Evolutionary conservation across 1,140 invertebrate genomes (phyloP).

Genomic region (Fopius arisanus): DNA sequence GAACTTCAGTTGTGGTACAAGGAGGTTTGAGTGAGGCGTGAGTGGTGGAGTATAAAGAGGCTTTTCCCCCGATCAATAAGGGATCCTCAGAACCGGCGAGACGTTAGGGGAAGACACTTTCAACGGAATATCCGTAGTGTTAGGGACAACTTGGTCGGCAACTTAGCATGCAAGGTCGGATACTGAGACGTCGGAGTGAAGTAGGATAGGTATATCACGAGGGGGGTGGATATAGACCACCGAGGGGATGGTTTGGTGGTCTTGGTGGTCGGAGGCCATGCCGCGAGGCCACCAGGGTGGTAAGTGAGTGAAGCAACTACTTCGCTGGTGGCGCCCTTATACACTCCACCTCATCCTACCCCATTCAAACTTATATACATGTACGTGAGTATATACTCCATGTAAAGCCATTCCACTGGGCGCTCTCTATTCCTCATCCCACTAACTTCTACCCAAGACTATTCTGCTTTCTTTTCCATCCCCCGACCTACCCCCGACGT

Average conservation of each 20-base stretch:
- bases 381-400: neutral
- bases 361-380: neutral
- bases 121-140: conserved; percentile 42
- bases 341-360: conserved; percentile 8
- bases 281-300: conserved; percentile 51
- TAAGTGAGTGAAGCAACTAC: conserved; percentile 62
- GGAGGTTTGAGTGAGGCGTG: neutral
- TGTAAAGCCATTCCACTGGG: conserved; percentile 42
- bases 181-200: conserved; percentile 9
- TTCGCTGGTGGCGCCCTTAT: conserved; percentile 51
- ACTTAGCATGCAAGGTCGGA: conserved; percentile 47
- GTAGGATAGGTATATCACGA: conserved; percentile 14
- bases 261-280: conserved; percentile 25
- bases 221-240: neutral
- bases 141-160: conserved; percentile 54
- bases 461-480: conserved; percentile 52
- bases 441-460: conserved; percentile 38
- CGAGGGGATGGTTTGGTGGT: conserved; percentile 30
- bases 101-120: conserved; percentile 20
- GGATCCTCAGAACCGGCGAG: conserved; percentile 4
- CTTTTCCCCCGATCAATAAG: neutral
- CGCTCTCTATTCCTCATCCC: conserved; percentile 56
- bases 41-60: conserved; percentile 4
- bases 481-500: too few relatives aligned
- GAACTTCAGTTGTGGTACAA: too few relatives aligned